These are phyloP conservation scores for Coccyzus lansbergi DNA, from an alignment of 2,797 vertebrate species.

Conservation along the genomic window DNA sequence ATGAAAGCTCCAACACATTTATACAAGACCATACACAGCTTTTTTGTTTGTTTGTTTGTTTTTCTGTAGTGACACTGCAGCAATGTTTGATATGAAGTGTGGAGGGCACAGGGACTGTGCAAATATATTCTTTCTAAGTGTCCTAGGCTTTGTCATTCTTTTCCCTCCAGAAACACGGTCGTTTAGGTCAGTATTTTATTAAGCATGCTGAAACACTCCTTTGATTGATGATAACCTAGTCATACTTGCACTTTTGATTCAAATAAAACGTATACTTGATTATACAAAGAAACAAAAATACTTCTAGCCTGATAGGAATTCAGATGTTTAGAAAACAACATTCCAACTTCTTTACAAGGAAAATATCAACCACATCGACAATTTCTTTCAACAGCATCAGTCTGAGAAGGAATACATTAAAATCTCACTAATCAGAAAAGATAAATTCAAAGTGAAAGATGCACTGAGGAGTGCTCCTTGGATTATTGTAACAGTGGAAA, in stretches of 20 bases:
- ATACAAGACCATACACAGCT: not conserved
- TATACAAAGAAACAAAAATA: not conserved
- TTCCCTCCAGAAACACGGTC: not conserved
- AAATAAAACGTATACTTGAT: not conserved
- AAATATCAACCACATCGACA: not conserved
- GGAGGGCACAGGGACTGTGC: not conserved
- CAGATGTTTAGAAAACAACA: not conserved
- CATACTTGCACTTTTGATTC: not conserved
- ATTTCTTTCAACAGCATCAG: not conserved
- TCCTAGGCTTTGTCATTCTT: not conserved
- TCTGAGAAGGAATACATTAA: not conserved
- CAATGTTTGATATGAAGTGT: not conserved
- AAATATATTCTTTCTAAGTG: not conserved
- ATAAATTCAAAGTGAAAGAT: not conserved
- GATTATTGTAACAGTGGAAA: not conserved
- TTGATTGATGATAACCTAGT: not conserved
- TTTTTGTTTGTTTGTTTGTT: too few relatives aligned
- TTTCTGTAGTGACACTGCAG: not conserved
- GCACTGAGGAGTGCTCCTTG: not conserved
- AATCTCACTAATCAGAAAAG: not conserved
- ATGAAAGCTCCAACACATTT: fast-evolving
- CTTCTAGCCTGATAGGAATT: not conserved
- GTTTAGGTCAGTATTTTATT: not conserved
- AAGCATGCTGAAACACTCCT: not conserved
- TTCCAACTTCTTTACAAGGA: not conserved